Evolutionary conservation across 2,888 invertebrate species (phyloP), one percentile per base, ranked within the genome.

Genomic region (Cancer borealis): DNA sequence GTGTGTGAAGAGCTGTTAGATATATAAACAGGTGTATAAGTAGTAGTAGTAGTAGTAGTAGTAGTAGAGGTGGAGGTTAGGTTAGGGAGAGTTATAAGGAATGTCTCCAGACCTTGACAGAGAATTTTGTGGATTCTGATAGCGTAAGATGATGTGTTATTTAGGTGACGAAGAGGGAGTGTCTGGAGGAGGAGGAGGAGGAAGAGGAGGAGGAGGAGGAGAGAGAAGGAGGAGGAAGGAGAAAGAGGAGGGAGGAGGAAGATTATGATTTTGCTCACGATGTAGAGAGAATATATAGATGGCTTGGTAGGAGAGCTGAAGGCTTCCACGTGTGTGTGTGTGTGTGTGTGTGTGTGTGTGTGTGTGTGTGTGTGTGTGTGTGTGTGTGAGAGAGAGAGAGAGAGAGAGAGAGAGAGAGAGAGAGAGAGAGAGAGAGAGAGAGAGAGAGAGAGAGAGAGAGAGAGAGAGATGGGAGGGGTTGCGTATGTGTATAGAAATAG

Each of bases 91-190:
- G 26, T 30, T 30, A 6, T 0, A 39, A 39, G 79, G 79, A 79
- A 79, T 79, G 79, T 79, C 26, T 1, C 26, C 79, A 79, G 79
- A 79, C 79, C 79, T 79, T 79, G 79, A 79, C 79, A 79, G 79
- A 30, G 12, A 10, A 79, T 79, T 79, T 30, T 79, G 30, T 79
- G 30, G 30, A 79, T 79, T 10, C 79, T 79, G 30, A 79, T 12
- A 30, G 79, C 30, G 79, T 79, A 79, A 79, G 79, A 8, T 79
- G 79, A 79, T 14, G 26, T 66, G 66, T 21, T 66, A 66, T 66
- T n/a, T 66, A n/a, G 66, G 79, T 5, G 79, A 30, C 26, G 79
- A 30, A 54, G 17, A 54, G 10, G 79, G 79, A 79, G 79, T 30
- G 30, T 26, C 30, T 79, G 30, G 30, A 79, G 79, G 79, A 30